These are phyloP conservation scores for Amyelois transitella DNA, from an alignment of 1,140 invertebrate species.

Conservation along the genomic window DNA sequence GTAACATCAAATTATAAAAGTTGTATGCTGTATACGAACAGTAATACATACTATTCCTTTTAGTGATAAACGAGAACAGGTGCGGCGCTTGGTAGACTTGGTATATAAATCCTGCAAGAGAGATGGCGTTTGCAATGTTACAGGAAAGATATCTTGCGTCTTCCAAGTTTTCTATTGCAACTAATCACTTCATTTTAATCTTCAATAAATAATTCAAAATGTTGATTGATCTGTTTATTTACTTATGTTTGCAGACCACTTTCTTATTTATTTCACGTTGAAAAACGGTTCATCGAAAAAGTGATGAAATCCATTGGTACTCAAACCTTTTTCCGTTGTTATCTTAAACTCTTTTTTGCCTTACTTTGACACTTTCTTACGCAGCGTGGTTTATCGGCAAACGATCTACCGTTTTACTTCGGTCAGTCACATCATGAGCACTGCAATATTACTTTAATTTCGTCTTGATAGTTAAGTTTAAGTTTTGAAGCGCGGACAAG, in stretches of 20 bases:
- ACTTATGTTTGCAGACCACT: too few relatives aligned
- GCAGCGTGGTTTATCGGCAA: not conserved
- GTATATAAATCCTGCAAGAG: conserved; percentile 31
- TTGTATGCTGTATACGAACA: not conserved
- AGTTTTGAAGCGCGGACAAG: not conserved
- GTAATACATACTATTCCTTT: too few relatives aligned
- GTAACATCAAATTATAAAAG: too few relatives aligned
- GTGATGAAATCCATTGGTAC: not conserved
- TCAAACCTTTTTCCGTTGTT: not conserved
- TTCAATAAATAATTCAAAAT: not conserved
- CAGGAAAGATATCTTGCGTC: conserved; percentile 9
- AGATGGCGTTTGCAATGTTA: conserved; percentile 20
- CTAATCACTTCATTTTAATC: not conserved
- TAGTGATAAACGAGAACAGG: conserved; percentile 21
- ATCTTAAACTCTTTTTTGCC: conserved; percentile 1
- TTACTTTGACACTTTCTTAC: not conserved
- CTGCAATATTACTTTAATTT: conserved; percentile 1
- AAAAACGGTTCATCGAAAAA: too few relatives aligned
- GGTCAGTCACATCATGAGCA: conserved; percentile 1
- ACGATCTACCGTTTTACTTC: not conserved
- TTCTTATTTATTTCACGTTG: too few relatives aligned
- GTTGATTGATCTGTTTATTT: not conserved
- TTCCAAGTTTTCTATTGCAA: not conserved
- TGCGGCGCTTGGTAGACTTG: conserved; percentile 13
- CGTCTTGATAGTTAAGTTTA: not conserved